Conservation (phyloP, 2,797 vertebrate species). For the Australoheros facetus region DNA sequence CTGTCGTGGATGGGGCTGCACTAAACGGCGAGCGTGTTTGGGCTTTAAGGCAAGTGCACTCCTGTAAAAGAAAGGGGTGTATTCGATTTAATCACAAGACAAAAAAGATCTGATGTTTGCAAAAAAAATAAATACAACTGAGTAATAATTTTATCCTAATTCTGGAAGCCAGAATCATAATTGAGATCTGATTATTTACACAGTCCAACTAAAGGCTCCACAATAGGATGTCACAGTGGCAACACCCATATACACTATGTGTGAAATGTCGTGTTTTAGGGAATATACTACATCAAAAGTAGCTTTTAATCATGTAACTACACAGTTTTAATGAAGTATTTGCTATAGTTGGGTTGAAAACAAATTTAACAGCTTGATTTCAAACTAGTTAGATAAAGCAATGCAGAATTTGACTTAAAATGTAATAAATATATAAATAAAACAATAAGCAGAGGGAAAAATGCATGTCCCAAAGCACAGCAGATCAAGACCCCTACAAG, state of each 20-base stretch:
- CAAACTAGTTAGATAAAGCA: not conserved
- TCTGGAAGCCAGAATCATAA: not conserved
- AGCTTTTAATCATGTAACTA: not conserved
- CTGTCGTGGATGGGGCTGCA: not conserved
- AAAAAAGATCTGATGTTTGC: not conserved
- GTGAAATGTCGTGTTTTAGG: not conserved
- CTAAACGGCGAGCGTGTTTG: not conserved
- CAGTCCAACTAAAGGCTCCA: not conserved
- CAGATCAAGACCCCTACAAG: slow-evolving; percentile 25
- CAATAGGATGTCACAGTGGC: not conserved
- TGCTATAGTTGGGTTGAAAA: not conserved
- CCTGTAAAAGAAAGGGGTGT: not conserved
- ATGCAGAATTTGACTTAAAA: slow-evolving; percentile 2
- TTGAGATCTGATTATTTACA: not conserved
- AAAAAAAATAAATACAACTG: not conserved
- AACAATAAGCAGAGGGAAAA: not conserved
- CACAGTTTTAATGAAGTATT: not conserved
- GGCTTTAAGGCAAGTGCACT: not conserved
- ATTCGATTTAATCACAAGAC: not conserved
- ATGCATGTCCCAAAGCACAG: slow-evolving; percentile 1
- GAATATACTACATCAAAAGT: not conserved
- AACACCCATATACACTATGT: too few species aligned
- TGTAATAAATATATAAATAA: not conserved
- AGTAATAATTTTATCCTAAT: not conserved
- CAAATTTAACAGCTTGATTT: not conserved